Base-by-base conservation (phyloP, 2,888 invertebrate species). In the Cerastis leucographa region DNA sequence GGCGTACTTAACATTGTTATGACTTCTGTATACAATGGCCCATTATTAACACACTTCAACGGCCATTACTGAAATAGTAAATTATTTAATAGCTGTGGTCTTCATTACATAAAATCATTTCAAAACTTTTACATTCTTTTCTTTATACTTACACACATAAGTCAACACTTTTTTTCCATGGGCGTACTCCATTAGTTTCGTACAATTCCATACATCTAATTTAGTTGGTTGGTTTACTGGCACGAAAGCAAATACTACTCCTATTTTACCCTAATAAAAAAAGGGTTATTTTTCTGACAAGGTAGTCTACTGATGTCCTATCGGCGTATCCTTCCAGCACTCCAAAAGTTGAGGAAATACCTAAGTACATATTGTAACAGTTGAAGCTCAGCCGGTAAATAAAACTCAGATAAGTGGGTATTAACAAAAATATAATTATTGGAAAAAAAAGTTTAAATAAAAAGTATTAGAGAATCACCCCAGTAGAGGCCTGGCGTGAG, bases 1-100 rank as follows among this genome's bases (percentile, higher is more conserved):
- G 74, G 81, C 76, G 74, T 81, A 77, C 76, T 81, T 82, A 73
- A 80, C 29, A 25, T 64, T 75, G 61, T 82, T 71, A 82, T 79
- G 71, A 65, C 71, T 78, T 79, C 75, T 82, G 68, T 79, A 65
- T 51, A 56, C 44, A 72, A 83, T 75, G 64, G 79, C 51, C 68
- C 68, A 75, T 82, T 83, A 74, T 61, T 65, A 56, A 40, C 69
- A 64, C 66, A 61, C 62, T 82, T 74, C 62, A 62, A 71, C 40
- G 54, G 35, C n/a, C 65, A 75, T 76, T 65, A 71, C 22, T 59
- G 22, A 54, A 49, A 49, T 76, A 68, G 59, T 65, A 71, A 49
- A 56, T 29, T 66, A 12, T 49, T 71, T 44, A 51, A 62, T 40
- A 35, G 66, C n/a, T 54, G 46, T 66, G 25, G 79, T 66, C 17